Percentiles rank a stretch among this genome's conserved stretches.
Conservation (phyloP, 2,797 vertebrate genomes). For the Chloroceryle inda region DNA sequence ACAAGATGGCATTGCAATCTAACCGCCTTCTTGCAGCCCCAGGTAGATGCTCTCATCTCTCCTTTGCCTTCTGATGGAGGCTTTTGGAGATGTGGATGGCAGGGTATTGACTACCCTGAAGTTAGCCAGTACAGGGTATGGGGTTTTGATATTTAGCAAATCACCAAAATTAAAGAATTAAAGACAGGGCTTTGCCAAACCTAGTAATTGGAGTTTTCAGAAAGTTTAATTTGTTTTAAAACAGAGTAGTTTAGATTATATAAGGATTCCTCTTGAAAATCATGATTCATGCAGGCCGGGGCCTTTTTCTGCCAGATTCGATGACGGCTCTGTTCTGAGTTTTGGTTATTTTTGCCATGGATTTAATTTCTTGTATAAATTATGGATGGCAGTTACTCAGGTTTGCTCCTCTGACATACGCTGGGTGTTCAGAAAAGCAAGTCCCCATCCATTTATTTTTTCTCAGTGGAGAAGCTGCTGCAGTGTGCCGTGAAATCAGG, state of each 20-base stretch:
- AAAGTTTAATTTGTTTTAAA: constrained; percentile 1
- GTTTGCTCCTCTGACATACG: constrained; percentile 34
- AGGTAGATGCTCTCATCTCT: background rate
- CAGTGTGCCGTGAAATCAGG: constrained; percentile 38
- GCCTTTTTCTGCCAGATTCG: constrained; percentile 29
- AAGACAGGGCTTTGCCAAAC: background rate
- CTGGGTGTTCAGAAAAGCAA: constrained; percentile 13
- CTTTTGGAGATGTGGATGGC: background rate
- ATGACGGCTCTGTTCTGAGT: background rate
- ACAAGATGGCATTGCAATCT: constrained; percentile 75
- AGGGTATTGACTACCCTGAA: rapidly evolving
- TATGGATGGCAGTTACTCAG: background rate
- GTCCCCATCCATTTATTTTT: background rate
- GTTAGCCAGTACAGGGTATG: background rate
- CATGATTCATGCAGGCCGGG: constrained; percentile 24
- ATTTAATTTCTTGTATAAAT: constrained; percentile 46
- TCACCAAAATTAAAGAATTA: background rate
- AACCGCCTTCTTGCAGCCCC: background rate
- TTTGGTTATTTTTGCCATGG: constrained; percentile 24
- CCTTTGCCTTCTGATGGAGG: background rate
- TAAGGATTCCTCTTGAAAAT: constrained; percentile 37
- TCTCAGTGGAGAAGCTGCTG: constrained; percentile 1
- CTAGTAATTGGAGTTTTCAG: background rate
- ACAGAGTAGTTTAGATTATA: background rate
- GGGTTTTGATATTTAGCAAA: background rate